Percentiles rank a stretch among this genome's conserved stretches.
Conservation (phyloP, 2,113 vertebrate genomes). For the Drymodes brunneopygia region DNA sequence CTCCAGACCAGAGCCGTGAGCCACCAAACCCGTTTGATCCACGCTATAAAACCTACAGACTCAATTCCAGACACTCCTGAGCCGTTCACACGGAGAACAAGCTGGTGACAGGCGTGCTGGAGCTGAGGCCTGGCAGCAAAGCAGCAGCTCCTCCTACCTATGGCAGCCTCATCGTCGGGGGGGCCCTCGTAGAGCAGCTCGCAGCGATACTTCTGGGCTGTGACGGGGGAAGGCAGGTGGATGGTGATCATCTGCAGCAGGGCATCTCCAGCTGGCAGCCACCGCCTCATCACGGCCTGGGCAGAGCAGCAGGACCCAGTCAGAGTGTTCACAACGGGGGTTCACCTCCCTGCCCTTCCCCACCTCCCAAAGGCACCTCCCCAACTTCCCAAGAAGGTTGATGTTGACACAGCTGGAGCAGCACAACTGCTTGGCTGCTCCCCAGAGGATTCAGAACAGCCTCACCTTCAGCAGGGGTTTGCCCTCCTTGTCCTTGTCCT, state of each 20-base stretch:
- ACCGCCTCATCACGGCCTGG: slow-evolving; percentile 92
- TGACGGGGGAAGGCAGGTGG: slow-evolving; percentile 93
- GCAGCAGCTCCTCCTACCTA: slow-evolving; percentile 72
- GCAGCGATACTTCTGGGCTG: slow-evolving; percentile 93
- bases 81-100: background rate
- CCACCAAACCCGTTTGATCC: background rate
- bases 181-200: slow-evolving; percentile 96
- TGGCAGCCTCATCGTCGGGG: slow-evolving; percentile 88
- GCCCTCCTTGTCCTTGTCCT: slow-evolving; percentile 92
- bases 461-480: slow-evolving; percentile 89
- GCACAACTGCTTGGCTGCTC: background rate
- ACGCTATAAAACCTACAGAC: background rate
- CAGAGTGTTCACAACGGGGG: background rate
- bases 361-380: background rate
- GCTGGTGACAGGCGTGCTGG: rapidly evolving
- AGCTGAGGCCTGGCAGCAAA: background rate
- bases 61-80: background rate
- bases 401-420: rapidly evolving
- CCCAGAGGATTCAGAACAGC: rapidly evolving
- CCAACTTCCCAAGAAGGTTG: background rate
- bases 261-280: slow-evolving; percentile 93
- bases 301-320: background rate
- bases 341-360: background rate
- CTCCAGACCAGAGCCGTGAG: background rate
- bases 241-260: slow-evolving; percentile 98